Conservation (phyloP, 1,140 invertebrate species). For the Monochamus saltuarius region DNA sequence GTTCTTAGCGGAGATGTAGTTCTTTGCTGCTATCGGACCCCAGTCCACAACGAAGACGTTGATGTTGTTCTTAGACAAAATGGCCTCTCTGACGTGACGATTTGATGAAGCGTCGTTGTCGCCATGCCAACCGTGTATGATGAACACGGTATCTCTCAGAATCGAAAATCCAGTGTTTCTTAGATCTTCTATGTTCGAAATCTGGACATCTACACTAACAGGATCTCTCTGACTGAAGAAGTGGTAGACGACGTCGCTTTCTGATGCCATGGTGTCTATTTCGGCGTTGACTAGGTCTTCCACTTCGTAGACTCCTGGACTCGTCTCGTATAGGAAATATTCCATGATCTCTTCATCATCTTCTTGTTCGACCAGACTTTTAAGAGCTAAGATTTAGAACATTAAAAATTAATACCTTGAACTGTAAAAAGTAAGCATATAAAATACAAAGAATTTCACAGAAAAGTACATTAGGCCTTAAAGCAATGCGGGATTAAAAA, state of each 20-base stretch:
- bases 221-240: constrained; percentile 35
- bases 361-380: no score
- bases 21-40: constrained; percentile 48
- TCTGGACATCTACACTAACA: constrained; percentile 16
- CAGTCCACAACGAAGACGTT: constrained; percentile 64
- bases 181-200: constrained; percentile 16
- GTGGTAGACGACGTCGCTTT: constrained; percentile 33
- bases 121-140: constrained; percentile 50
- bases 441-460: no score
- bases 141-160: constrained; percentile 29
- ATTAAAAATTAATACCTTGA: no score
- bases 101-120: constrained; percentile 43
- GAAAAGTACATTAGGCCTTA: no score
- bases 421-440: no score
- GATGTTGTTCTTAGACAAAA: constrained; percentile 48
- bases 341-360: constrained; percentile 9
- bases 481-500: no score
- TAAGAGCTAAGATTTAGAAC: no score
- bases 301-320: constrained; percentile 26
- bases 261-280: constrained; percentile 11
- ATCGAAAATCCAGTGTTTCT: constrained; percentile 24
- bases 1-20: constrained; percentile 54
- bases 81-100: constrained; percentile 47
- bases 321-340: constrained; percentile 27
- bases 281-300: constrained; percentile 20